These are phyloP conservation scores for Epinephelus cyanopodus DNA, from an alignment of 2,113 vertebrate species.

Conservation along the genomic window DNA sequence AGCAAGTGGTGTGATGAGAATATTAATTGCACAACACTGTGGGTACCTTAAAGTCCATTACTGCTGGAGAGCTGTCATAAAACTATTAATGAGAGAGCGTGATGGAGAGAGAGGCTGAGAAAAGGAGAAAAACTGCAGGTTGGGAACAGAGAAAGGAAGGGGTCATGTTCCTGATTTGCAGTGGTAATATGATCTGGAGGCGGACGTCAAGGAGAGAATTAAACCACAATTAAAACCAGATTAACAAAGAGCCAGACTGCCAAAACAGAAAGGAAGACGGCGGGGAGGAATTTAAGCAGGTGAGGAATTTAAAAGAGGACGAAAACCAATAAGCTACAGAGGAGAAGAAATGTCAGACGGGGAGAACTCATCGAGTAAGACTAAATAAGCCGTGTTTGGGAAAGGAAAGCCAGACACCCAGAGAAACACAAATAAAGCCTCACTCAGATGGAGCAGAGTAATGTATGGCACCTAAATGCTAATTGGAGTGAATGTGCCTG, in stretches of 20 bases:
- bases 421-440: not conserved
- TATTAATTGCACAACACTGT: slow-evolving; percentile 56
- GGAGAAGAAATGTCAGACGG: not conserved
- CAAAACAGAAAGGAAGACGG: slow-evolving; percentile 16
- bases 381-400: not conserved
- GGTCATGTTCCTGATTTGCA: slow-evolving; percentile 32
- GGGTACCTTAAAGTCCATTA: slow-evolving; percentile 55
- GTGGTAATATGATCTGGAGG: slow-evolving; percentile 44
- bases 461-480: slow-evolving; percentile 38
- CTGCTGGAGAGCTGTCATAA: slow-evolving; percentile 60
- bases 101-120: slow-evolving; percentile 32
- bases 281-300: not conserved
- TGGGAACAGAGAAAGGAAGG: not conserved
- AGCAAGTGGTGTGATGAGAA: slow-evolving; percentile 48
- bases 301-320: slow-evolving; percentile 7
- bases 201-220: slow-evolving; percentile 25
- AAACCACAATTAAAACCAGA: slow-evolving; percentile 69
- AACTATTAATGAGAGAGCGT: slow-evolving; percentile 60
- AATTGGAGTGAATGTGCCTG: slow-evolving; percentile 52
- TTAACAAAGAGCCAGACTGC: slow-evolving; percentile 41
- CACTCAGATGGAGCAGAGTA: slow-evolving; percentile 18
- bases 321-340: slow-evolving; percentile 7
- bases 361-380: not conserved
- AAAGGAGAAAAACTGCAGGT: slow-evolving; percentile 9
- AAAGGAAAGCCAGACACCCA: slow-evolving; percentile 5